Percentiles rank a stretch among this genome's conserved stretches.
Evolutionary conservation across 2,113 vertebrate species (phyloP).

Genomic region (Oenanthe oenanthe): DNA sequence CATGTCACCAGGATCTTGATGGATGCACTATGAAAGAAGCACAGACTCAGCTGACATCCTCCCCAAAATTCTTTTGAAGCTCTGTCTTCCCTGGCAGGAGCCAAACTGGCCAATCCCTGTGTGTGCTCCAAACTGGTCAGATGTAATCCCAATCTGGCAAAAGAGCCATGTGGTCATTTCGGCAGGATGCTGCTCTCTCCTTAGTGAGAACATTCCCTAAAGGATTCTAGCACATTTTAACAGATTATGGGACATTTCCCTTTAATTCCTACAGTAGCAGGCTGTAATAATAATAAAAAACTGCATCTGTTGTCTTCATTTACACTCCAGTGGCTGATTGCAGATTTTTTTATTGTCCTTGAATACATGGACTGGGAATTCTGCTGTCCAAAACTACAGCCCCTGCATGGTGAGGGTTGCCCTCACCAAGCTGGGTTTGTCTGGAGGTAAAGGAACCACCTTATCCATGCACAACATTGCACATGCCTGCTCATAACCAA

Average conservation of each 20-base stretch:
- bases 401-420: background rate
- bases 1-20: background rate
- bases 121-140: background rate
- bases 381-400: background rate
- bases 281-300: background rate
- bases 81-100: background rate
- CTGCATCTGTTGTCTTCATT: background rate
- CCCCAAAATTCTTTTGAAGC: background rate
- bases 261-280: background rate
- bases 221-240: background rate
- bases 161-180: background rate
- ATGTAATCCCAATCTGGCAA: background rate
- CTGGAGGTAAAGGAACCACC: background rate
- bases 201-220: background rate
- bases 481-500: background rate
- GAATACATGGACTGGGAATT: background rate
- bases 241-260: background rate
- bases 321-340: background rate
- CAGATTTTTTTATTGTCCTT: background rate
- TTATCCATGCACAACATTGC: background rate
- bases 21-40: background rate
- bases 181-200: background rate
- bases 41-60: background rate
- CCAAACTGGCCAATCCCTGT: background rate
- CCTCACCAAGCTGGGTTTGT: background rate